Evolutionary conservation across 2,888 invertebrate species (phyloP), one percentile per base, ranked within the genome.

Genomic region (Cheilosia vernalis): DNA sequence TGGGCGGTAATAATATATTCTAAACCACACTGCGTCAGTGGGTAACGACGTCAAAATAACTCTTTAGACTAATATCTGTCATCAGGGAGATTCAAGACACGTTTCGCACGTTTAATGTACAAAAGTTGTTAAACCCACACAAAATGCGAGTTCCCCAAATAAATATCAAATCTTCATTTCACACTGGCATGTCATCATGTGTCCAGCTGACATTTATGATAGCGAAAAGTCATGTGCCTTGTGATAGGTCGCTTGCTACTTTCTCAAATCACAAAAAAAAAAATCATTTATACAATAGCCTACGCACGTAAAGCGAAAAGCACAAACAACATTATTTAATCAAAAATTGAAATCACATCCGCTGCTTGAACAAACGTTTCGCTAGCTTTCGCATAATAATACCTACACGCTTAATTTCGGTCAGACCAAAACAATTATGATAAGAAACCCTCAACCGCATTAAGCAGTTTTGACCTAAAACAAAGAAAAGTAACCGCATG

Each of bases 311-410:
- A 61, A 30, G 13, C 15, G 5, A 55, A 13, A 37, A 27, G n/a
- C n/a, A 9, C 17, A 47, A 58, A 15, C 58, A 19, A 74, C 47
- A 56, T 47, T 64, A 64, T 69, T 69, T 55, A 78, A 78, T 69
- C 63, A 69, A 63, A 58, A 42, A 79, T 58, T 66, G 60, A 66
- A 72, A 79, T 47, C 72, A 42, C 66, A 72, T 70, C 72, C 79
- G 79, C 33, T 58, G 51, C 10, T 4, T 72, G 58, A 72, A 53
- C 44, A 72, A 66, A 58, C 60, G 44, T 79, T 79, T 79, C 79
- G 63, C 79, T 42, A 72, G 56, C 70, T 58, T 72, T 79, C 53
- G 64, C 74, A 76, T 66, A 66, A 17, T 9, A 47, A 9, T 47
- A 47, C 2, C 7, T 55, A 66, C 33, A 56, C 24, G 33, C 49